Percentiles rank a stretch among this genome's conserved stretches.
Conservation (phyloP, 2,888 invertebrate genomes). For the Koerneria pararmatus region DNA sequence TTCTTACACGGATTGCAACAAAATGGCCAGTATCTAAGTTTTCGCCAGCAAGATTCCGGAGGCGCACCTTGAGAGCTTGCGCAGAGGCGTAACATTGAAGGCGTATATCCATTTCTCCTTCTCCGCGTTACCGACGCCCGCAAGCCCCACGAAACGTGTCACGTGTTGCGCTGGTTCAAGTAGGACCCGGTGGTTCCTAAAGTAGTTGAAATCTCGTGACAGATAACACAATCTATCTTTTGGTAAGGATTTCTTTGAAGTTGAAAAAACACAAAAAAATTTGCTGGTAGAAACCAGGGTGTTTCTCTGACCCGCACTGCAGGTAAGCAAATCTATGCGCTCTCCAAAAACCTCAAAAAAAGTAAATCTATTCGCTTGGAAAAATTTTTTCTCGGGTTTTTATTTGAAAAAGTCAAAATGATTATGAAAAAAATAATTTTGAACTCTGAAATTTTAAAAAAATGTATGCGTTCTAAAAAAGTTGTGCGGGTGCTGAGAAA, state of each 20-base stretch:
- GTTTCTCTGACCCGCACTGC: too few relatives aligned
- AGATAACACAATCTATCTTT: background rate
- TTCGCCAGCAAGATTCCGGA: background rate
- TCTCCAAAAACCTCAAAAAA: too few relatives aligned
- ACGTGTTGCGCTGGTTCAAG: constrained; percentile 74
- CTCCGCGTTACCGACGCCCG: constrained; percentile 75
- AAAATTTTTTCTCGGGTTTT: too few relatives aligned
- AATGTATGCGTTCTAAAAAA: too few relatives aligned
- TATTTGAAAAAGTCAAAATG: too few relatives aligned
- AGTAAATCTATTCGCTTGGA: background rate
- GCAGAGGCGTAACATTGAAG: constrained; percentile 69
- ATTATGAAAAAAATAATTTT: background rate
- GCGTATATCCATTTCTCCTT: constrained; percentile 81
- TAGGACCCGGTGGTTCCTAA: constrained; percentile 70
- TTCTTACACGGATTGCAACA: background rate
- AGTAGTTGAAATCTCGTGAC: background rate
- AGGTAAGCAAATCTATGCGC: too few relatives aligned
- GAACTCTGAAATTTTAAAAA: too few relatives aligned
- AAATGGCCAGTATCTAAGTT: background rate
- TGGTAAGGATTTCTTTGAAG: constrained; percentile 37
- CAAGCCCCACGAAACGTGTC: constrained; percentile 83
- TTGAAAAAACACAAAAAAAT: too few relatives aligned
- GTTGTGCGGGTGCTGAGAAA: too few relatives aligned
- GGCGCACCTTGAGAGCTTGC: constrained; percentile 14
- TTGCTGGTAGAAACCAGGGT: too few relatives aligned